These are phyloP conservation scores for Neogale vison DNA, from an alignment of 2,113 vertebrate genomes.

Conservation along the genomic window DNA sequence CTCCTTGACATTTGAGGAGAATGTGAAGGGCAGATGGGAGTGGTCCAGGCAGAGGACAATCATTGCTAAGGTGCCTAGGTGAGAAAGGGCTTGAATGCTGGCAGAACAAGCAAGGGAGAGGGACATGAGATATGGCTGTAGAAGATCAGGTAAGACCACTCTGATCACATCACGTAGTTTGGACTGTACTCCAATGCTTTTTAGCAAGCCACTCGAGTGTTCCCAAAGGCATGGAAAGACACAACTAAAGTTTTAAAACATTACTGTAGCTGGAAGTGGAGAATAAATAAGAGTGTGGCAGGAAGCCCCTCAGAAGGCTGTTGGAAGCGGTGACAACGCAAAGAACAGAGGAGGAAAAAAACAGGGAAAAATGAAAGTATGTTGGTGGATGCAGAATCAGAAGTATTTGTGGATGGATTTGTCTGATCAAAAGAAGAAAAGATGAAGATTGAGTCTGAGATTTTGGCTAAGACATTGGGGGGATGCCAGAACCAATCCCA, in stretches of 20 bases:
- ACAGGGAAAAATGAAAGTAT: not conserved
- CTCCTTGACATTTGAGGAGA: not conserved
- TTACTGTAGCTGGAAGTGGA: not conserved
- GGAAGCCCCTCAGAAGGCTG: not conserved
- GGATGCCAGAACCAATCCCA: not conserved
- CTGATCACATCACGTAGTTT: not conserved
- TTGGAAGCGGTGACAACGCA: not conserved
- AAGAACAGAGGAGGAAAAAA: not conserved
- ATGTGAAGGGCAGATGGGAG: not conserved
- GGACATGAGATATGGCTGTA: too few relatives aligned
- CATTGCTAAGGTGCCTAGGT: not conserved
- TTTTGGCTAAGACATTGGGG: not conserved
- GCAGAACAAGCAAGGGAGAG: not conserved
- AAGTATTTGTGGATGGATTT: not conserved
- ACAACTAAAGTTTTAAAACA: not conserved
- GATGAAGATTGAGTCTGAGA: not conserved
- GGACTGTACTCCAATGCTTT: not conserved
- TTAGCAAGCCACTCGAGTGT: not conserved
- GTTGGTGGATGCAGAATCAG: not conserved
- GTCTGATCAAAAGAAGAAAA: not conserved
- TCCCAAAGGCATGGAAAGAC: not conserved
- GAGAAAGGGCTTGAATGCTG: not conserved
- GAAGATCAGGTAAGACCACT: not conserved
- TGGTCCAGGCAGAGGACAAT: not conserved
- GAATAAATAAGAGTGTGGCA: not conserved